Evolutionary conservation across 2,888 invertebrate genomes (phyloP).

Genomic region (Apoderus coryli): DNA sequence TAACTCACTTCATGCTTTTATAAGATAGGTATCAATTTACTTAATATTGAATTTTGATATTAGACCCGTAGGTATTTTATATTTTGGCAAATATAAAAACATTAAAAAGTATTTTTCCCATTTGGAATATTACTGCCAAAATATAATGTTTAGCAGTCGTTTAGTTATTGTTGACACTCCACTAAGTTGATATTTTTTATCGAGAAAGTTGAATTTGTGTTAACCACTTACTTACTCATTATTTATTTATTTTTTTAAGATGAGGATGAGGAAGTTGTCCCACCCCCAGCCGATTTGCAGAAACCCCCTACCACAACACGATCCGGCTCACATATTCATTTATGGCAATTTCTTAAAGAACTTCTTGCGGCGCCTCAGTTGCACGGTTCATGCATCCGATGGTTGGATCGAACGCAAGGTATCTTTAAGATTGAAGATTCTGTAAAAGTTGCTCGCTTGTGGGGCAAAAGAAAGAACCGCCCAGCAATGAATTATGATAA

Average conservation of each 20-base stretch:
- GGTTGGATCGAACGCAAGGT: slow-evolving; percentile 88
- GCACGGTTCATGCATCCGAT: slow-evolving; percentile 90
- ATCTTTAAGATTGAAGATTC: slow-evolving; percentile 99
- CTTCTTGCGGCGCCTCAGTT: slow-evolving; percentile 75
- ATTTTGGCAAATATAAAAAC: no score
- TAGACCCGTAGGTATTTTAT: no score
- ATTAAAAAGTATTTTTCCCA: no score
- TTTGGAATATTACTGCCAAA: no score
- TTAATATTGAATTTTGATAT: no score
- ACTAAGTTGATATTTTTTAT: no score
- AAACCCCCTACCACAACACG: slow-evolving; percentile 28
- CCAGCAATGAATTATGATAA: slow-evolving; percentile 99
- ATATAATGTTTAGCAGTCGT: no score
- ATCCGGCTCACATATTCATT: slow-evolving; percentile 80
- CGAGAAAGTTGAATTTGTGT: no score
- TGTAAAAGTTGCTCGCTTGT: slow-evolving; percentile 88
- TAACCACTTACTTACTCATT: no score
- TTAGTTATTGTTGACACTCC: no score
- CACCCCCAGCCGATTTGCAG: slow-evolving; percentile 21
- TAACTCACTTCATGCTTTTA: no score
- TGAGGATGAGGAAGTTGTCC: slow-evolving; percentile 37
- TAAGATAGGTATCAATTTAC: no score
- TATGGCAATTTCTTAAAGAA: slow-evolving; percentile 98
- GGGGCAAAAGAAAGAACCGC: slow-evolving; percentile 96
- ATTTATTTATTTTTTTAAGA: slow-evolving; percentile 17